Conservation (phyloP, 2,797 vertebrate species). For the Labeo calbasu region DNA sequence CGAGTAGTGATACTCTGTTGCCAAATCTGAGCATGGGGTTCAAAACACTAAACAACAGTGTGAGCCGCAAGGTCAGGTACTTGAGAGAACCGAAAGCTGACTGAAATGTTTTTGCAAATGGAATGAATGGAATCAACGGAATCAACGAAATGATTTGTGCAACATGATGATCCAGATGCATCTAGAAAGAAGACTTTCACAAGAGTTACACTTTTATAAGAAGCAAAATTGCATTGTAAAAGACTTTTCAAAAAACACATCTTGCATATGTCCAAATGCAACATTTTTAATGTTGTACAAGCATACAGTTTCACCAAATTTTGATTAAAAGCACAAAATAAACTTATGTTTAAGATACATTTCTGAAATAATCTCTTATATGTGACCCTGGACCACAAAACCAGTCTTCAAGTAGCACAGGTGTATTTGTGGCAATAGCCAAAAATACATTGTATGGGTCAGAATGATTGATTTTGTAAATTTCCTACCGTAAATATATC, state of each 20-base stretch:
- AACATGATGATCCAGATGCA: neutral
- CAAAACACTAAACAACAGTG: constrained; percentile 1
- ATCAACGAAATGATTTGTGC: neutral
- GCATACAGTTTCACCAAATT: neutral
- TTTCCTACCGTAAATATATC: too few relatives aligned
- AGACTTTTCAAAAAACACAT: neutral
- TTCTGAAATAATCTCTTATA: neutral
- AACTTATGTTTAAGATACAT: neutral
- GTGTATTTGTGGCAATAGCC: too few relatives aligned
- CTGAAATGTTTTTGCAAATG: neutral
- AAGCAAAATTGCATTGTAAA: neutral
- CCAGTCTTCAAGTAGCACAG: too few relatives aligned
- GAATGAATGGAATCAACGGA: neutral
- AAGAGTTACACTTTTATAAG: neutral
- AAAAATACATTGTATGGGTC: too few relatives aligned
- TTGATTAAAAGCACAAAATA: neutral
- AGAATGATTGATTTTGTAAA: too few relatives aligned
- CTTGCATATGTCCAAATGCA: neutral
- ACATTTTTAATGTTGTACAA: neutral
- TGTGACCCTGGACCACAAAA: too few relatives aligned
- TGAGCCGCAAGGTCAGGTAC: constrained; percentile 17
- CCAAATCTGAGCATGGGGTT: constrained; percentile 31
- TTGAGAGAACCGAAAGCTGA: neutral
- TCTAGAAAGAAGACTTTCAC: neutral
- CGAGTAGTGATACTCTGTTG: neutral